Conservation (phyloP, 1,140 invertebrate species). For the Tyrophagus putrescentiae region DNA sequence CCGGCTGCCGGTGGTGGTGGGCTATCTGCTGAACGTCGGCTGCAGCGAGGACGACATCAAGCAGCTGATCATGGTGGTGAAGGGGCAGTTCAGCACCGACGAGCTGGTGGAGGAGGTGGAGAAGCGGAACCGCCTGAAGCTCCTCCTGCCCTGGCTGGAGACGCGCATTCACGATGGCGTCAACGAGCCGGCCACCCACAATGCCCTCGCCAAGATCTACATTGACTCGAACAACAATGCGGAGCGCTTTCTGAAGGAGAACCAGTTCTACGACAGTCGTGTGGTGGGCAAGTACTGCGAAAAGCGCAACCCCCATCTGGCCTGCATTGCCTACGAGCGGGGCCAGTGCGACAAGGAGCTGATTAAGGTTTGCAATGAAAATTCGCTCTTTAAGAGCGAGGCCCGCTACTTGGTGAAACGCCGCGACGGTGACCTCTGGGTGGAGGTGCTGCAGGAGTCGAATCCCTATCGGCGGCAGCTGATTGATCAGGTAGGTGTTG, state of each 20-base stretch:
- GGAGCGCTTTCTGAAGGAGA: conserved; percentile 87
- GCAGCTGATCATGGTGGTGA: too few relatives aligned
- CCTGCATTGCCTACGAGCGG: conserved; percentile 95
- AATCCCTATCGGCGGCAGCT: conserved; percentile 89
- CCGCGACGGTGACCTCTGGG: conserved; percentile 87
- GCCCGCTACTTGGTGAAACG: conserved; percentile 75
- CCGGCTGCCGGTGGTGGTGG: too few relatives aligned
- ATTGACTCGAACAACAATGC: conserved; percentile 99
- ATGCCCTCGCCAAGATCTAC: conserved; percentile 98
- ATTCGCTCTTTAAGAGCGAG: conserved; percentile 41
- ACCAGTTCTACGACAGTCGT: conserved; percentile 82
- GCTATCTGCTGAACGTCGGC: too few relatives aligned
- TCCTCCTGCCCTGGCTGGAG: conserved; percentile 91
- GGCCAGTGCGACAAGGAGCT: conserved; percentile 93
- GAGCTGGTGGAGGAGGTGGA: too few relatives aligned
- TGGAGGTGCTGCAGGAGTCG: conserved; percentile 77
- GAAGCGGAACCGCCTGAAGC: too few relatives aligned
- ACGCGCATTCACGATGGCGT: conserved; percentile 89
- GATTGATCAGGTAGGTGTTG: conserved; percentile 80
- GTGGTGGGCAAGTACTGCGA: conserved; percentile 99
- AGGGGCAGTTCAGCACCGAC: too few relatives aligned
- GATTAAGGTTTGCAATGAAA: conserved; percentile 46
- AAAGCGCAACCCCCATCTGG: conserved; percentile 95
- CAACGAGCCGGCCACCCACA: conserved; percentile 92
- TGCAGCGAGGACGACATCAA: too few relatives aligned